These are phyloP conservation scores for Drosophila kepulauana DNA, from an alignment of 1,140 invertebrate genomes.

Conservation along the genomic window DNA sequence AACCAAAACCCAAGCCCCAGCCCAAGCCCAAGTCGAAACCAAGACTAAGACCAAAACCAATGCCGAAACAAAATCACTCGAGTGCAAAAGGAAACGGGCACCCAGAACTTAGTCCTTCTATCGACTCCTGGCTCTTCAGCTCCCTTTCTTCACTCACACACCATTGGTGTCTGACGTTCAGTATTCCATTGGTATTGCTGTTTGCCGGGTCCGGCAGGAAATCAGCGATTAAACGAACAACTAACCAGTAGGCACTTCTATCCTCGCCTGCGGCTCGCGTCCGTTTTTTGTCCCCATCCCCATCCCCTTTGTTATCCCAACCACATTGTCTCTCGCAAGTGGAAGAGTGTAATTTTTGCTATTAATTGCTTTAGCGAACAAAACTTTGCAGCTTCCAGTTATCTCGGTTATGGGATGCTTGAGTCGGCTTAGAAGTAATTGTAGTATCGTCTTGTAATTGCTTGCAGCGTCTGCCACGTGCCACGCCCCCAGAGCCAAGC, in stretches of 20 bases:
- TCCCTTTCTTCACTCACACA: background rate
- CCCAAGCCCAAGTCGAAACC: slow-evolving; percentile 17
- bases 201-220: slow-evolving; percentile 59
- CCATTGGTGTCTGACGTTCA: background rate
- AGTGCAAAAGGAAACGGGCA: slow-evolving; percentile 75
- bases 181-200: background rate
- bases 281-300: background rate
- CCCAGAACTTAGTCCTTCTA: slow-evolving; percentile 70
- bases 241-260: slow-evolving; percentile 59
- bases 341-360: slow-evolving; percentile 79
- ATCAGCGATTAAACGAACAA: slow-evolving; percentile 80
- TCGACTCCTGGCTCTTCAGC: background rate
- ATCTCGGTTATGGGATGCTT: background rate
- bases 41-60: slow-evolving; percentile 28
- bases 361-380: slow-evolving; percentile 69
- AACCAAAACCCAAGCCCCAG: slow-evolving; percentile 19
- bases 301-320: background rate
- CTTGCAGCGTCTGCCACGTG: slow-evolving; percentile 56
- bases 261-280: slow-evolving; percentile 46
- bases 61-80: slow-evolving; percentile 70
- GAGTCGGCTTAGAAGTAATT: slow-evolving; percentile 68
- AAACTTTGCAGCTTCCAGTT: slow-evolving; percentile 73
- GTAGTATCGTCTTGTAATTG: slow-evolving; percentile 78
- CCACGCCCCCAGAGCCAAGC: slow-evolving; percentile 42
- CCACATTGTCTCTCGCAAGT: slow-evolving; percentile 4